A percentile compares a stretch with the other conserved stretches of the same genome.
Conservation (phyloP, 2,888 invertebrate genomes). For the Mythimna impura region DNA sequence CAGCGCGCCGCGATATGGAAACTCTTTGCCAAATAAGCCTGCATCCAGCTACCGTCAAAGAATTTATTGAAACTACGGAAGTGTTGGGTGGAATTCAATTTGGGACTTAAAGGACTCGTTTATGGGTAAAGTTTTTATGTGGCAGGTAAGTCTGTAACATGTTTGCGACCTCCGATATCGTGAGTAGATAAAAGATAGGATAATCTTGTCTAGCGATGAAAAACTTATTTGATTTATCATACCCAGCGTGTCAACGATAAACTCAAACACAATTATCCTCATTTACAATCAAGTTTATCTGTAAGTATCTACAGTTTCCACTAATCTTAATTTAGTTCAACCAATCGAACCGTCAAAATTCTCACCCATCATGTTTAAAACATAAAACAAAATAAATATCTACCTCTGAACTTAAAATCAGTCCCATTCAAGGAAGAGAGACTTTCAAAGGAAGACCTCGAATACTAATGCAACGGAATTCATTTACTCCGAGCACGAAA, state of each 20-base stretch:
- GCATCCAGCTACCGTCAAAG: conserved; percentile 51
- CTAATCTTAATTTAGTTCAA: not conserved
- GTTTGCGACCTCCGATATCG: not conserved
- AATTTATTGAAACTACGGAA: conserved; percentile 55
- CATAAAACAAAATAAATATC: conserved; percentile 14
- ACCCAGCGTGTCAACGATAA: too few species aligned
- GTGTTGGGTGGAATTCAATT: conserved; percentile 36
- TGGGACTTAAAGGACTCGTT: conserved; percentile 12
- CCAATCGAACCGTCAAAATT: not conserved
- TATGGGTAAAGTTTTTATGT: conserved; percentile 22
- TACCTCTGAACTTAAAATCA: conserved; percentile 37
- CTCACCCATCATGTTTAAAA: not conserved
- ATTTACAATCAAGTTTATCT: too few species aligned
- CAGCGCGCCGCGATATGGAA: conserved; percentile 56
- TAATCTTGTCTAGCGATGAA: too few species aligned
- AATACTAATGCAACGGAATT: conserved; percentile 42
- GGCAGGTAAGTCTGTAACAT: conserved; percentile 3
- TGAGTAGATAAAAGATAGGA: not conserved
- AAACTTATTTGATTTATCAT: too few species aligned
- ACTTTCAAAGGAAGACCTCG: conserved; percentile 20
- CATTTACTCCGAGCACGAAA: conserved; percentile 33
- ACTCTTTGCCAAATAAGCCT: conserved; percentile 62
- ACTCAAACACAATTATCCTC: too few species aligned
- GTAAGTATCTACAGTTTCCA: not conserved
- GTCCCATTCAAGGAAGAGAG: conserved; percentile 15